These are phyloP conservation scores for Gymnosoma rotundatum DNA, from an alignment of 2,888 invertebrate genomes.

Conservation along the genomic window DNA sequence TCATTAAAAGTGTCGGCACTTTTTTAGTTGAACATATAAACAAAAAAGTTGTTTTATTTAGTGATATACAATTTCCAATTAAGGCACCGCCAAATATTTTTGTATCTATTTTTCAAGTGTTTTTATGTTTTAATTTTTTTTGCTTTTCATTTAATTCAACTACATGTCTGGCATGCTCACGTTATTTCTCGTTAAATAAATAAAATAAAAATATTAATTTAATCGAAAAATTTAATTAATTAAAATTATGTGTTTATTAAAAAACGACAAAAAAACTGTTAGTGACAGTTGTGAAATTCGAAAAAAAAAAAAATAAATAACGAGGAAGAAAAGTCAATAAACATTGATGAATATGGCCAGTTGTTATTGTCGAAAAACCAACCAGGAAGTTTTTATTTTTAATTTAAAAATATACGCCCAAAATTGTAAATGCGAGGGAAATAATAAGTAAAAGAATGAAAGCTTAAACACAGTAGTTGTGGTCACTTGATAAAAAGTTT, in stretches of 20 bases:
- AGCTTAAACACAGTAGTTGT: too few relatives aligned
- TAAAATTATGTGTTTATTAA: constrained; percentile 37
- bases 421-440: too few relatives aligned
- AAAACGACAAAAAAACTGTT: background rate
- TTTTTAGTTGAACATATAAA: constrained; percentile 9
- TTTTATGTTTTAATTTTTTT: constrained; percentile 33
- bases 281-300: constrained; percentile 4
- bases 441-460: too few relatives aligned
- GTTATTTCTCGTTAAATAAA: constrained; percentile 16
- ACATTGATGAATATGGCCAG: too few relatives aligned
- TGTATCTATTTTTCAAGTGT: constrained; percentile 46
- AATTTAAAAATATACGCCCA: too few relatives aligned
- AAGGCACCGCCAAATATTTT: constrained; percentile 70
- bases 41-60: constrained; percentile 43
- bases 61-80: constrained; percentile 73
- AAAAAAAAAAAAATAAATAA: background rate
- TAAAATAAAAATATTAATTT: constrained; percentile 33
- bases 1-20: constrained; percentile 48
- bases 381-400: too few relatives aligned
- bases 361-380: too few relatives aligned
- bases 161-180: constrained; percentile 24
- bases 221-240: constrained; percentile 53
- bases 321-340: too few relatives aligned
- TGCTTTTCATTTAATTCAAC: constrained; percentile 7
- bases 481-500: too few relatives aligned